Evolutionary conservation across 1,140 invertebrate species (phyloP).

Genomic region (Doryteuthis pealeii): DNA sequence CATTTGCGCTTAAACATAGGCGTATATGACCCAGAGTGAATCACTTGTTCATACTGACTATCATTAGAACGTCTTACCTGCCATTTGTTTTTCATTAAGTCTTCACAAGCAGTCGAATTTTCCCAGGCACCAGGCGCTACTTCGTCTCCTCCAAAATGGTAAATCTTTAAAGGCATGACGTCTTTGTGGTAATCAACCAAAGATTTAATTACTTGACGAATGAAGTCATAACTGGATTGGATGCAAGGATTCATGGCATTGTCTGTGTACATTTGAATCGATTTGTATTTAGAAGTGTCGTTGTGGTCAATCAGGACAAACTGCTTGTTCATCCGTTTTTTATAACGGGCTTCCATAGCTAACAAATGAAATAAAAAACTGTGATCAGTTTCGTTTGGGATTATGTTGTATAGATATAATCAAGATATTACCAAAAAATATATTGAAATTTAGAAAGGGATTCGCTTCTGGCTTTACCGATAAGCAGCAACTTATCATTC

Average conservation of each 20-base stretch:
- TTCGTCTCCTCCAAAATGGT: slow-evolving; percentile 47
- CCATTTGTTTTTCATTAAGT: slow-evolving; percentile 11
- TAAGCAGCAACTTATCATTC: too few relatives aligned
- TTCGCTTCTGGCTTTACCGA: too few relatives aligned
- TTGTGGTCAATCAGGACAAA: slow-evolving; percentile 37
- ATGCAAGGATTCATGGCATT: slow-evolving; percentile 54
- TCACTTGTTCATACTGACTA: too few relatives aligned
- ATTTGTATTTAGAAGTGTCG: slow-evolving; percentile 37
- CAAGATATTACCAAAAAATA: too few relatives aligned
- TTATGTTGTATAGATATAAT: too few relatives aligned
- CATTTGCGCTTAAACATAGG: too few relatives aligned
- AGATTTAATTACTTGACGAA: slow-evolving; percentile 25
- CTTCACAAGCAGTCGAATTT: slow-evolving; percentile 37
- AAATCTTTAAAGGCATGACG: slow-evolving; percentile 32
- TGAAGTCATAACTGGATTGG: slow-evolving; percentile 45
- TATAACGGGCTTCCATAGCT: slow-evolving; percentile 41
- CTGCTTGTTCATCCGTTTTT: neutral
- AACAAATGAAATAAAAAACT: slow-evolving; percentile 16
- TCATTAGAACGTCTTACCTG: neutral
- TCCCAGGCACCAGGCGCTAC: slow-evolving; percentile 36
- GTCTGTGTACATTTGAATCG: slow-evolving; percentile 47
- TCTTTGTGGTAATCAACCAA: slow-evolving; percentile 27
- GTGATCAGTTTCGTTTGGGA: too few relatives aligned
- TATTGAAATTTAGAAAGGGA: too few relatives aligned
- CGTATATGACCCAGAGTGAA: too few relatives aligned